phyloP scores from a whole-genome alignment of 2,797 vertebrate species.

The Masticophis lateralis region DNA sequence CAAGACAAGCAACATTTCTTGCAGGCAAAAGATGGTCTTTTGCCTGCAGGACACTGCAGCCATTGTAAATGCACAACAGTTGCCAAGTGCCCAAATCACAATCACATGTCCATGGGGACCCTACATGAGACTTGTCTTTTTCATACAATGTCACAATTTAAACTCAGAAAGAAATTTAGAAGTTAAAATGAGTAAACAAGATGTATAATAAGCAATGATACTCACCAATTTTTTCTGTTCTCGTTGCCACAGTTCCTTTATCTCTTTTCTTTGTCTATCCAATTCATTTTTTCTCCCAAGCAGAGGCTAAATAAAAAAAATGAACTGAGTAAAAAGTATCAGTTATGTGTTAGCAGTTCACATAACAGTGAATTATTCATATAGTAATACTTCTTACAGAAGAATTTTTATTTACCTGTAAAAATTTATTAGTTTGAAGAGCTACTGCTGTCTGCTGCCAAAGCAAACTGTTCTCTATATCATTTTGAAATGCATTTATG shows the following conservation, averaged over 20 bases:
- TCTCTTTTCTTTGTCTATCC: constrained; percentile 94
- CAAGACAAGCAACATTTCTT: background rate
- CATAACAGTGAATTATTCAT: background rate
- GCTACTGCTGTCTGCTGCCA: constrained; percentile 86
- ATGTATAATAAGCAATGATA: constrained; percentile 43
- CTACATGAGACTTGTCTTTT: background rate
- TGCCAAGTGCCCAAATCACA: background rate
- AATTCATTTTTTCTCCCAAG: constrained; percentile 89
- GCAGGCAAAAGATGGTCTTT: background rate
- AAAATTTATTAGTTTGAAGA: constrained; percentile 94
- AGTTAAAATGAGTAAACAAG: background rate
- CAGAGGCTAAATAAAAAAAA: constrained; percentile 81
- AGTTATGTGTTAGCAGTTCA: background rate
- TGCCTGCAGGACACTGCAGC: background rate
- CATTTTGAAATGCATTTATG: constrained; percentile 86
- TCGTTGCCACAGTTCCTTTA: constrained; percentile 97
- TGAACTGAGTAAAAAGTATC: constrained; percentile 3
- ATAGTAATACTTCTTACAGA: constrained; percentile 13
- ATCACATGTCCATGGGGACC: background rate
- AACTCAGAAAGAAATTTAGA: background rate
- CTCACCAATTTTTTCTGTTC: constrained; percentile 96
- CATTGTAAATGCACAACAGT: background rate
- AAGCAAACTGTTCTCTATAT: constrained; percentile 87
- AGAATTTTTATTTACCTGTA: constrained; percentile 78
- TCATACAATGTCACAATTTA: background rate